Percentiles rank a stretch among this genome's conserved stretches.
These are phyloP conservation scores for Beroe forskalii DNA, from an alignment of 37 sponge, comb jelly and placozoan species.

Conservation along the genomic window DNA sequence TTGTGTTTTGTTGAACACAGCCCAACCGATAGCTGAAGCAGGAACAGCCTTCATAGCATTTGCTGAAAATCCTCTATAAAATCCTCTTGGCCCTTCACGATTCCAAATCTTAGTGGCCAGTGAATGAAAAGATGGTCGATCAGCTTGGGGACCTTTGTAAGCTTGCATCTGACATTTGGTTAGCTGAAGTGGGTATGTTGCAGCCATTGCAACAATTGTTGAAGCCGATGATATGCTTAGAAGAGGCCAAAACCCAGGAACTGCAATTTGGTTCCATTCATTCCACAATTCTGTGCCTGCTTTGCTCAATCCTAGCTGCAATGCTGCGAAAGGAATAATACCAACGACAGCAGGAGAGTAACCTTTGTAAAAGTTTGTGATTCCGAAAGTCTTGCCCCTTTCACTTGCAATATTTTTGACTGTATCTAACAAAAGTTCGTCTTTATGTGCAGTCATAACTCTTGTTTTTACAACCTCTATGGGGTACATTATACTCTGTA, in stretches of 20 bases:
- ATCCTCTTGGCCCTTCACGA: not conserved
- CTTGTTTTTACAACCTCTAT: constrained; percentile 3
- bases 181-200: constrained; percentile 6
- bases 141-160: not conserved
- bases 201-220: constrained; percentile 34
- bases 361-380: constrained; percentile 52
- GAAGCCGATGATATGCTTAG: constrained; percentile 27
- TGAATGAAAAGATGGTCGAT: not conserved
- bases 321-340: constrained; percentile 16
- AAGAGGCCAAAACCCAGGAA: constrained; percentile 50
- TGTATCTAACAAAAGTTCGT: not conserved
- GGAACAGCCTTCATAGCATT: constrained; percentile 56
- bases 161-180: constrained; percentile 33
- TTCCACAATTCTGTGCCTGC: constrained; percentile 33
- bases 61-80: constrained; percentile 30
- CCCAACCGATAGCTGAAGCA: constrained; percentile 58
- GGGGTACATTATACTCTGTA: constrained; percentile 47
- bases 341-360: constrained; percentile 8
- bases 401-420: not conserved
- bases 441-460: constrained; percentile 10
- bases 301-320: constrained; percentile 47
- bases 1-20: constrained; percentile 31
- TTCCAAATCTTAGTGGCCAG: not conserved
- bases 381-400: not conserved
- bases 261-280: constrained; percentile 51